Conservation (phyloP, 1,140 invertebrate species). For the Rhopalosiphum padi region DNA sequence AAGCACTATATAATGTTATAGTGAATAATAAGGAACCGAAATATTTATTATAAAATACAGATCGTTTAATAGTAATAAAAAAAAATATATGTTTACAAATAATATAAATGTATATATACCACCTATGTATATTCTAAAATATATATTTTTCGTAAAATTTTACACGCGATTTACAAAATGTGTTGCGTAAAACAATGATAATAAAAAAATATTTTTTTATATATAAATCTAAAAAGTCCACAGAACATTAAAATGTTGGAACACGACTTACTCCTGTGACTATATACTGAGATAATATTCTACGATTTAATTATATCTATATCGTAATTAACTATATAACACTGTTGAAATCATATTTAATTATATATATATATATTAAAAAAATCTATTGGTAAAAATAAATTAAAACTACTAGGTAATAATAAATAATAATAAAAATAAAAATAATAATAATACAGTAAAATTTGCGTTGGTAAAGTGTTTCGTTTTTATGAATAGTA, state of each 20-base stretch:
- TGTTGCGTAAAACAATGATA: not conserved
- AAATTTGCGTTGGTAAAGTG: not conserved
- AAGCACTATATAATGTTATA: not conserved
- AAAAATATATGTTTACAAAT: slow-evolving; percentile 35
- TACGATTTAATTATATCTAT: not conserved
- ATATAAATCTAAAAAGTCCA: not conserved
- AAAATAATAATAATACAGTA: not conserved
- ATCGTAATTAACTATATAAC: slow-evolving; percentile 13
- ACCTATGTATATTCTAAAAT: not conserved
- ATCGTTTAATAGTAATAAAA: slow-evolving; percentile 45
- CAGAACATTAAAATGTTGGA: not conserved
- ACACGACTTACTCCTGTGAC: not conserved
- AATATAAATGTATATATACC: not conserved
- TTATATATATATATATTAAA: not conserved
- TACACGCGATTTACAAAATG: slow-evolving; percentile 16
- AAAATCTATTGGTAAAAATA: slow-evolving; percentile 15
- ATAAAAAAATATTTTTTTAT: not conserved
- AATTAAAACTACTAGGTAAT: slow-evolving; percentile 29
- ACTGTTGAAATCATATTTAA: not conserved
- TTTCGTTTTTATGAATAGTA: not conserved
- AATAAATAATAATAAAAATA: not conserved
- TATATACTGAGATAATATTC: not conserved
- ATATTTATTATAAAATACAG: slow-evolving; percentile 8
- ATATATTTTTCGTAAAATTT: not conserved
- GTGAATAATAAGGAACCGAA: not conserved